Evolutionary conservation across 1,140 invertebrate genomes (phyloP), one percentile per base, ranked within the genome.

Genomic region (Rhopalosiphum maidis): DNA sequence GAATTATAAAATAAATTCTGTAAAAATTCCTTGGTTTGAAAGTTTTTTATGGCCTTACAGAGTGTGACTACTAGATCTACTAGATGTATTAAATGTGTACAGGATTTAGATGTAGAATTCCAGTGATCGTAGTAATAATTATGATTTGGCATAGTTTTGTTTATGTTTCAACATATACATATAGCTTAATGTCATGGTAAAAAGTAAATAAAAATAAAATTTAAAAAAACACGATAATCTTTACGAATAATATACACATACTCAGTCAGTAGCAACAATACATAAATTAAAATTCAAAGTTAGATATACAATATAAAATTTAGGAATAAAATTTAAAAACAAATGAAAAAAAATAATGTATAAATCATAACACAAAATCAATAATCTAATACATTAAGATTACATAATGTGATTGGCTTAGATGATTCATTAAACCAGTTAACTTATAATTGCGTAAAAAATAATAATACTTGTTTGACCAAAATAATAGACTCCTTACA

Each of bases 281-380:
- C 82, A 93, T 93, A 93, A 93, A 93, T 86, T 86, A 51, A 93
- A 93, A 93, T 86, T 93, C 82, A 51, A 85, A 85, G 82, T 54
- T 90, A 86, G 43, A 82, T 55, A 55, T 85, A 93, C 46, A 93
- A 86, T 93, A 93, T 93, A 93, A 93, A 93, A 93, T 93, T 93
- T 93, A 93, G 91, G 91, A 93, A 93, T 93, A 93, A 93, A 93
- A 93, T 93, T 92, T 93, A 93, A 93, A 90, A 93, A 93, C 91
- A 93, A 93, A 93, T 86, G 77, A 86, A 51, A 92, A 92, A 92
- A 91, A 92, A 93, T 77, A 93, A 54, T 37, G 77, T 93, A 93
- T 86, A 86, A 93, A 93, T 93, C 82, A 93, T 93, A 93, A 93
- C 91, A 93, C 22, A 93, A 86, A 86, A 83, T 82, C 21, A 86